Conservation (phyloP, 2,888 invertebrate genomes). For the Acrobasis suavella region DNA sequence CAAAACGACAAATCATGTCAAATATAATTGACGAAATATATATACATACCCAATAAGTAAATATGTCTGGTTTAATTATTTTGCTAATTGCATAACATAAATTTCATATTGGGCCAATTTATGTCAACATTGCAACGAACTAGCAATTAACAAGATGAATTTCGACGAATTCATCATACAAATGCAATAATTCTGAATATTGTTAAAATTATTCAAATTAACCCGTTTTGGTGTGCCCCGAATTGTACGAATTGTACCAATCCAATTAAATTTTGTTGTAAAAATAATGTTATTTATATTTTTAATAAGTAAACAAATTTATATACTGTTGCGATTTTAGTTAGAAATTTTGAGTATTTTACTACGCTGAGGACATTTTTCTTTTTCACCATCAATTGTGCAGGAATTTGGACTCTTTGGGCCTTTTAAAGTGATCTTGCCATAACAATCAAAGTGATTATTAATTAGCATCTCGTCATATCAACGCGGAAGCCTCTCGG, state of each 20-base stretch:
- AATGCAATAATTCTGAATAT: slow-evolving; percentile 1
- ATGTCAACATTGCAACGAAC: neutral
- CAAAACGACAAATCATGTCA: neutral
- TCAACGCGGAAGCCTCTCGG: too few species aligned
- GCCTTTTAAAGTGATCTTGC: too few species aligned
- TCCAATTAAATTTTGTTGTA: too few species aligned
- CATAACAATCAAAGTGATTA: too few species aligned
- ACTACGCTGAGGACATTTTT: too few species aligned
- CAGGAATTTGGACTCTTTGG: too few species aligned
- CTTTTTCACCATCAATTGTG: too few species aligned
- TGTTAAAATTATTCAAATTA: slow-evolving; percentile 10
- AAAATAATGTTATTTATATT: too few species aligned
- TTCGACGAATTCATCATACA: neutral
- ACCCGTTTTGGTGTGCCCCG: neutral
- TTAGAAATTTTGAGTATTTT: too few species aligned
- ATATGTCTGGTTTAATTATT: neutral
- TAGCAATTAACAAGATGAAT: slow-evolving; percentile 4
- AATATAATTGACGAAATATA: neutral
- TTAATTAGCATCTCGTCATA: too few species aligned
- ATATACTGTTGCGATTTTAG: too few species aligned
- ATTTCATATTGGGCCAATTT: slow-evolving; percentile 6
- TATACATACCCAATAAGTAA: neutral
- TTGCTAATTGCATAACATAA: neutral
- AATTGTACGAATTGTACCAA: neutral
- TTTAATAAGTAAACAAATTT: too few species aligned